Evolutionary conservation across 2,797 vertebrate genomes (phyloP).

Genomic region (Dromococcyx pavoninus): DNA sequence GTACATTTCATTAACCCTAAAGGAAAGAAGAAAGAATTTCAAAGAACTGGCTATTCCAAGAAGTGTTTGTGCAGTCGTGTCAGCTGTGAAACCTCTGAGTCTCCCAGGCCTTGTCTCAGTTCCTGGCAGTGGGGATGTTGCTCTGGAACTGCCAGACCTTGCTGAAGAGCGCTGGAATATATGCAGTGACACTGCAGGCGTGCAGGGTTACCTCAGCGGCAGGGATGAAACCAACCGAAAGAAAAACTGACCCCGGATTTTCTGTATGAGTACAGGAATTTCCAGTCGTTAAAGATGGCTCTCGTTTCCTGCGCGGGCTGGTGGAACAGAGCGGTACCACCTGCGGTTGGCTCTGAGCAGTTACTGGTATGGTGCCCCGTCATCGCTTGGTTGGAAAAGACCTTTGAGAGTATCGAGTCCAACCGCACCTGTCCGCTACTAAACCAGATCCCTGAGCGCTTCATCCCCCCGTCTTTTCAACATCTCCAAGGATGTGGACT

Average conservation of each 20-base stretch:
- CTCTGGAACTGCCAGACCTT: too few relatives aligned
- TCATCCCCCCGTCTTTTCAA: too few relatives aligned
- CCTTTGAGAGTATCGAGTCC: too few relatives aligned
- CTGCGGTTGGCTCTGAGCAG: too few relatives aligned
- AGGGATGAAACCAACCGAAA: not conserved
- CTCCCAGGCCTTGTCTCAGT: too few relatives aligned
- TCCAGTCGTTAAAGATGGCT: not conserved
- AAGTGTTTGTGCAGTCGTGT: not conserved
- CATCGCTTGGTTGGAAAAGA: too few relatives aligned
- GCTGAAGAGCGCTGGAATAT: not conserved
- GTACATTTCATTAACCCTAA: not conserved
- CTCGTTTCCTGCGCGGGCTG: not conserved
- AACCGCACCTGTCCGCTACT: too few relatives aligned
- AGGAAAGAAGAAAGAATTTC: not conserved
- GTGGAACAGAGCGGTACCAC: too few relatives aligned
- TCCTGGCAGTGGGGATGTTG: not conserved
- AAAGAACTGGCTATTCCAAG: not conserved
- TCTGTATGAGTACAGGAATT: not conserved
- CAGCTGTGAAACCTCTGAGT: not conserved
- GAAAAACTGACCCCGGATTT: not conserved
- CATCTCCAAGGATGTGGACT: too few relatives aligned
- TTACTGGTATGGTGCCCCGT: too few relatives aligned
- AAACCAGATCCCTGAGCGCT: too few relatives aligned
- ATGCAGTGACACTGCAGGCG: fast-evolving
- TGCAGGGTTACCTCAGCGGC: too few relatives aligned